Evolutionary conservation across 2,113 vertebrate species (phyloP).

Genomic region (Ramphastos sulfuratus): DNA sequence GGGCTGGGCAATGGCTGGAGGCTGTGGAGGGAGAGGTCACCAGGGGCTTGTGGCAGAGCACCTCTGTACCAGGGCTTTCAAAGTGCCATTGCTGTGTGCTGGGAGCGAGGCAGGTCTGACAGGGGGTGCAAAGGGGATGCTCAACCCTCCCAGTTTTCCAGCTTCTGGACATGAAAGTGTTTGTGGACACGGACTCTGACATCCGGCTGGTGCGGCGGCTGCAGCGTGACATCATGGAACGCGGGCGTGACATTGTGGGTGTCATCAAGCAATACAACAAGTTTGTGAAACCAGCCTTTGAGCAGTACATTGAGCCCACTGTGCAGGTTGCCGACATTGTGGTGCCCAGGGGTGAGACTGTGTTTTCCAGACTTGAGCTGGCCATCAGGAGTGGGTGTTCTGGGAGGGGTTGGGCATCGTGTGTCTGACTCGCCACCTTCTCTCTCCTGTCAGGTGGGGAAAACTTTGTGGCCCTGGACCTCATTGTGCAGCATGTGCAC

Average conservation of each 20-base stretch:
- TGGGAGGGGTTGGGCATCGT: neutral
- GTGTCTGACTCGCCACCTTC: accelerated
- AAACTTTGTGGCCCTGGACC: conserved; percentile 88
- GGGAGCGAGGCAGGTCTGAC: accelerated
- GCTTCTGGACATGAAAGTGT: conserved; percentile 94
- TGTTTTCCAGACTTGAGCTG: neutral
- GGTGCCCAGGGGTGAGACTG: conserved; percentile 85
- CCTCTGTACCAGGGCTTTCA: accelerated
- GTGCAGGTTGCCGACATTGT: conserved; percentile 90
- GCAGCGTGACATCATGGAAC: conserved; percentile 87
- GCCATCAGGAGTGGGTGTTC: accelerated
- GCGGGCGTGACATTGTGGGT: conserved; percentile 82
- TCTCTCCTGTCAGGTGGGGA: conserved; percentile 79
- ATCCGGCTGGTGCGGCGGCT: conserved; percentile 88
- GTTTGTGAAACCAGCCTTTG: conserved; percentile 90
- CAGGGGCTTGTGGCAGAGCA: accelerated
- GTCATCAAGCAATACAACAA: conserved; percentile 93
- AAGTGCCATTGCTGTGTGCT: neutral
- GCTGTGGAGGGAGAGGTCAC: neutral
- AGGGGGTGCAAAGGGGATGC: neutral
- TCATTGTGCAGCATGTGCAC: conserved; percentile 91
- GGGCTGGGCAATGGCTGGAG: neutral
- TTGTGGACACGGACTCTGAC: conserved; percentile 91
- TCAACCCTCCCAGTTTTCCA: conserved; percentile 62
- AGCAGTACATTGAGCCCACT: conserved; percentile 92